Base-by-base conservation (phyloP, 2,113 vertebrate species). In the Esox niger region DNA sequence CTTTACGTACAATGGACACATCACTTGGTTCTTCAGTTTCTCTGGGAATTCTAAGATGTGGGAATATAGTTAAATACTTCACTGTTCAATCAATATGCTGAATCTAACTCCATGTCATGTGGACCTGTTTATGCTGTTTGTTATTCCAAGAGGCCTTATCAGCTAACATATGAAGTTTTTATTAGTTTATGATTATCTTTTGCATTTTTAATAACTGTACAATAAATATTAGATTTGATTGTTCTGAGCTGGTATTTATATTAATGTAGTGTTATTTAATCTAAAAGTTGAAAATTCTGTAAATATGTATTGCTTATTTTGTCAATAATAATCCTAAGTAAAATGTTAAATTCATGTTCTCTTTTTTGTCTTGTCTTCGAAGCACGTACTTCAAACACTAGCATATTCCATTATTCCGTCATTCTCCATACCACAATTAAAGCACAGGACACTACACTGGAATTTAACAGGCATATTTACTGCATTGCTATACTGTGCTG, bases 121-220 rank as follows among this genome's bases (percentile, higher is more conserved):
- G 61, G 66, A n/a, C 68, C 11, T 67, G 58, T 62, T 70, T 59
- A 76, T 77, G 61, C 63, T 75, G 46, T 71, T 69, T 31, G 30
- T 63, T 58, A 69, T 68, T 68, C 54, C 25, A 76, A 73, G 81
- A 82, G 80, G 78, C 82, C 87, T 90, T 88, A 26, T 75, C 52
- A 69, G 57, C 43, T 67, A 31, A 74, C n/a, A 66, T 69, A 62
- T 80, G 63, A 79, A 70, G 29, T 25, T 67, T 68, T 59, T 23
- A 7, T n/a, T 66, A 25, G 47, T 58, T 31, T 21, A 59, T 75
- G 27, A 71, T 79, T 76, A 83, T 83, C 25, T 71, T 62, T 75
- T 65, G 69, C 23, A 4, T 59, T 31, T 58, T 63, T 23, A 54
- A 15, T 6, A 59, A 20, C 26, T 31, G 15, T 63, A 23, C 66